Percentiles rank a stretch among this genome's conserved stretches.
Conservation (phyloP, 2,888 invertebrate genomes). For the Caenorhabditis drosophilae region DNA sequence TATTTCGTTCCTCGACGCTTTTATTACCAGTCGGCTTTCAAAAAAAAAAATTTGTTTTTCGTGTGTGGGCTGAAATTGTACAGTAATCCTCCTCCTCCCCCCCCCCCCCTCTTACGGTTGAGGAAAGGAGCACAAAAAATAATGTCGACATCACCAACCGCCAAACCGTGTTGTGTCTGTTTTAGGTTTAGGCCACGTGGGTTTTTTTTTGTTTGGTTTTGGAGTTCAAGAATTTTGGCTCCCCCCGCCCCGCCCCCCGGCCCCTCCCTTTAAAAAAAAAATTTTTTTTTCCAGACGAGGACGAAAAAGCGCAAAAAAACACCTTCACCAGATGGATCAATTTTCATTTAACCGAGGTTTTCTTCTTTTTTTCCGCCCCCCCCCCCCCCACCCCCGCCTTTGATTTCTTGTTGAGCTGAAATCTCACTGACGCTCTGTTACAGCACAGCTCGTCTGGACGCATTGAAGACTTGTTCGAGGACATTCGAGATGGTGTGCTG, state of each 20-base stretch:
- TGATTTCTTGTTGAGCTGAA: no score
- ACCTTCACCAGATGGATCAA: conserved; percentile 69
- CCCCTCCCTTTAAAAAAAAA: background rate
- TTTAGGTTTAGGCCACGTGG: conserved; percentile 45
- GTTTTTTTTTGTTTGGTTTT: conserved; percentile 7
- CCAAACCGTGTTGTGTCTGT: conserved; percentile 53
- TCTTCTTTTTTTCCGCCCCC: conserved; percentile 15
- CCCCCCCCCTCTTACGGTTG: no score
- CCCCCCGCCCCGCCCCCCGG: no score
- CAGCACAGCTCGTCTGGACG: conserved; percentile 68
- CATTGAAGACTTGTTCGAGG: conserved; percentile 65
- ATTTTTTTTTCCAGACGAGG: conserved; percentile 63
- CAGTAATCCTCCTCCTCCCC: no score
- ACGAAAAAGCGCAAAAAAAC: conserved; percentile 68
- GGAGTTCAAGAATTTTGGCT: background rate
- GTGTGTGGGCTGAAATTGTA: no score
- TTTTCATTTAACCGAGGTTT: conserved; percentile 65
- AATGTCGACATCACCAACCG: conserved; percentile 57
- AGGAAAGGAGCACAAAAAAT: no score
- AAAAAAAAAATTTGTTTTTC: no score
- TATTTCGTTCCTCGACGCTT: no score
- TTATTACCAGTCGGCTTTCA: no score
- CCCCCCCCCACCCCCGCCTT: no score
- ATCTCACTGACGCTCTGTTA: no score
- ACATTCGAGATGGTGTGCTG: conserved; percentile 66